phyloP scores from a whole-genome alignment of 2,888 invertebrate species.

The Drosophila pegasa region DNA sequence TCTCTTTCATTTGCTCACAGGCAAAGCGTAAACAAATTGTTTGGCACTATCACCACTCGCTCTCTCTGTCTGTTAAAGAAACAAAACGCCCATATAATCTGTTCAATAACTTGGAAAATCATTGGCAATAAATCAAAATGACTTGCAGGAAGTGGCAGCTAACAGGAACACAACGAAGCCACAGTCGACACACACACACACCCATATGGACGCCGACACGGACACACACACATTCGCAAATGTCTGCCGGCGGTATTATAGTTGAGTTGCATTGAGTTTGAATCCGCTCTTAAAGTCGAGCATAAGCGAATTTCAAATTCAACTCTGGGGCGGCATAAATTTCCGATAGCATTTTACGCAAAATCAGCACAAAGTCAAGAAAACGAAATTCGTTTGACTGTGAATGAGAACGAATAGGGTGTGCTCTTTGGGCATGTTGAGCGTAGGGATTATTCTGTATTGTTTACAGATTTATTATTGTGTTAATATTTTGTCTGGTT shows the following conservation, averaged over 20 bases:
- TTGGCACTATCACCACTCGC: slow-evolving; percentile 47
- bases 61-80: slow-evolving; percentile 35
- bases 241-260: slow-evolving; percentile 44
- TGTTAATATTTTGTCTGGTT: too few relatives aligned
- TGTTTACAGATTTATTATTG: neutral
- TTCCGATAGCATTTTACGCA: slow-evolving; percentile 65
- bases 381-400: slow-evolving; percentile 3
- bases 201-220: slow-evolving; percentile 1
- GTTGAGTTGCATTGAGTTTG: slow-evolving; percentile 50
- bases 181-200: slow-evolving; percentile 11
- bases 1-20: slow-evolving; percentile 2
- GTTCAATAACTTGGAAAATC: slow-evolving; percentile 84
- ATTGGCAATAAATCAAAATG: slow-evolving; percentile 84
- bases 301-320: slow-evolving; percentile 70
- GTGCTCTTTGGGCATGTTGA: slow-evolving; percentile 28
- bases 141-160: slow-evolving; percentile 74
- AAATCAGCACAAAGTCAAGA: slow-evolving; percentile 71
- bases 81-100: slow-evolving; percentile 81
- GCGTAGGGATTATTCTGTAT: neutral
- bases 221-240: slow-evolving; percentile 13
- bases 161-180: slow-evolving; percentile 35
- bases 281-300: slow-evolving; percentile 52
- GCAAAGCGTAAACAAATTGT: slow-evolving; percentile 75
- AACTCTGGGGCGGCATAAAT: slow-evolving; percentile 76
- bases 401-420: neutral